Percentiles rank a stretch among this genome's conserved stretches.
Evolutionary conservation across 2,797 vertebrate genomes (phyloP).

Genomic region (Monodelphis domestica): DNA sequence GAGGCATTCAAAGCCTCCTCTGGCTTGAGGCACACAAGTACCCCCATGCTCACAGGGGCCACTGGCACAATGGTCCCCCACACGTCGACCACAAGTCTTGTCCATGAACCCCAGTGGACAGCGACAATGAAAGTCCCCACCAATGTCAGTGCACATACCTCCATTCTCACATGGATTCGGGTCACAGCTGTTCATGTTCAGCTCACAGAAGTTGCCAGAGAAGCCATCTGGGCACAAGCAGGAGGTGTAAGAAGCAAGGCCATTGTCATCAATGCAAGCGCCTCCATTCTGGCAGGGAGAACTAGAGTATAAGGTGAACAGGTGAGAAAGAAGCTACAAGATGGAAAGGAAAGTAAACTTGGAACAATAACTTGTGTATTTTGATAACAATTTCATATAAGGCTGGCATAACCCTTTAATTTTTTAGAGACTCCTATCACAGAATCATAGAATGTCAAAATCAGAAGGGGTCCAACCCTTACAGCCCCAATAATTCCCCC

Average conservation of each 20-base stretch:
- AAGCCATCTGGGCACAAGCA: constrained; percentile 92
- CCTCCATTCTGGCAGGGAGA: constrained; percentile 95
- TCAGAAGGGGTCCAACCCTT: background rate
- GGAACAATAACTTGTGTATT: background rate
- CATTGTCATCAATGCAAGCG: constrained; percentile 87
- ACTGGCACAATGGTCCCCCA: constrained; percentile 82
- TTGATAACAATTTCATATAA: background rate
- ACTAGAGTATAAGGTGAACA: constrained; percentile 67
- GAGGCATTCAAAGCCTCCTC: constrained; percentile 88
- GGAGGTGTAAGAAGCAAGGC: constrained; percentile 84
- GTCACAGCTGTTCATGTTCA: constrained; percentile 88
- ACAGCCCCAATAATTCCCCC: background rate
- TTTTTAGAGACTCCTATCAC: background rate
- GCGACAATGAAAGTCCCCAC: constrained; percentile 87
- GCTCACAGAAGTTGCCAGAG: constrained; percentile 92
- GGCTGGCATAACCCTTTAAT: background rate
- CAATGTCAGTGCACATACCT: constrained; percentile 90
- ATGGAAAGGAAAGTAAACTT: background rate
- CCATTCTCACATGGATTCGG: constrained; percentile 92
- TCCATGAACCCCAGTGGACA: constrained; percentile 90
- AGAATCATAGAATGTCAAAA: background rate
- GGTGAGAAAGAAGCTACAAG: background rate
- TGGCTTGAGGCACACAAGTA: constrained; percentile 86
- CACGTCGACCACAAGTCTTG: constrained; percentile 87
- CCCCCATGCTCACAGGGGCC: constrained; percentile 90